Base-by-base conservation (phyloP, 1,140 invertebrate species). In the Chrysoperla carnea region DNA sequence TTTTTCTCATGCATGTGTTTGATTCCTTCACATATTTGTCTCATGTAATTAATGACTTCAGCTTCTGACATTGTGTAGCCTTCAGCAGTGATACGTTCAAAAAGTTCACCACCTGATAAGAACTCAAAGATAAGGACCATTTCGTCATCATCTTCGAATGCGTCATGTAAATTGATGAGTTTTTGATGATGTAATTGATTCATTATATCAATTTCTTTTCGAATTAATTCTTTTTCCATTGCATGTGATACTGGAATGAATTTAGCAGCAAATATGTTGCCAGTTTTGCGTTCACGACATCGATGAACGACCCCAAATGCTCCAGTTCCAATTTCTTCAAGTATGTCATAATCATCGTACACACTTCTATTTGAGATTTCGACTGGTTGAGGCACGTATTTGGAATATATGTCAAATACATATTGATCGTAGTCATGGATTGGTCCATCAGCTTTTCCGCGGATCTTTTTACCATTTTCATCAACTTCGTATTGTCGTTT, bases 1-100 rank as follows among this genome's bases (percentile, higher is more conserved):
- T 96, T 98, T 70, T 91, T 91, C 55, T 99, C 95, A 60, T 99
- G 95, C 95, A 99, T 99, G 58, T 99, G 92, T 50, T 88, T 81
- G 1, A 99, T 82, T n/a, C 79, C 95, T 57, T 98, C 91, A 61
- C 92, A 97, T 42, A 99, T 88, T 67, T 99, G 95, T 45, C 92
- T 66, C 88, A 99, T 97, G 66, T 99, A 99, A 61, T 98, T 92
- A 40, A 95, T 94, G 0, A 97, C 94, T 68, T 99, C 94, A n/a
- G 92, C 83, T 68, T 99, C 96, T 33, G 89, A 91, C 93, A 99
- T 99, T 47, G 78, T 79, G 65, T 99, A 98, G 35, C 90, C 91
- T 49, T 98, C 93, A 17, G 92, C 85, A 6, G 94, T 95, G 51
- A 99, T 97, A 46, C 94, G 78, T 63, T 99, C 95, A 63, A 99